Conservation (phyloP, 2,888 invertebrate species). For the Bombyx huttoni region DNA sequence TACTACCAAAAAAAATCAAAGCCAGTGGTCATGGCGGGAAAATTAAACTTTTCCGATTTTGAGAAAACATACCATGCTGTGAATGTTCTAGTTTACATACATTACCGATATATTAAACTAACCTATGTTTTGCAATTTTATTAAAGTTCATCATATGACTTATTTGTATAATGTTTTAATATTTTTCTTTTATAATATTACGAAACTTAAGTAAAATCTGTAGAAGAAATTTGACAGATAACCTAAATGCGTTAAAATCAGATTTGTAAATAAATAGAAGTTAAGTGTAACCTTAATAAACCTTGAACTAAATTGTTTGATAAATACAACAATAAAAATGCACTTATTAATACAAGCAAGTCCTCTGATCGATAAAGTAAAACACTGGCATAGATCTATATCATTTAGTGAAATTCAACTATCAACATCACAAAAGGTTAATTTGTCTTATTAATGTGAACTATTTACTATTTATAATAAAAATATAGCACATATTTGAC, state of each 20-base stretch:
- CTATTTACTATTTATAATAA: too few relatives aligned
- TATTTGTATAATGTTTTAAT: too few relatives aligned
- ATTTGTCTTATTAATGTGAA: constrained; percentile 4
- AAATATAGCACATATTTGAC: background rate
- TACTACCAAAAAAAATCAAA: too few relatives aligned
- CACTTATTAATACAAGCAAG: constrained; percentile 70
- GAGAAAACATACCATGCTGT: too few relatives aligned
- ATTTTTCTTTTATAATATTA: too few relatives aligned
- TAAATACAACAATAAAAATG: constrained; percentile 22
- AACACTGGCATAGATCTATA: constrained; percentile 60
- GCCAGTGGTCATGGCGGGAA: too few relatives aligned
- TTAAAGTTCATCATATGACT: too few relatives aligned
- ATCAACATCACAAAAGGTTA: constrained; percentile 80
- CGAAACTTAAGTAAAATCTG: background rate
- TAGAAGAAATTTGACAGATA: constrained; percentile 19
- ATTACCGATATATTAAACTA: too few relatives aligned
- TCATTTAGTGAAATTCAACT: constrained; percentile 66
- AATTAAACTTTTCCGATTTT: too few relatives aligned
- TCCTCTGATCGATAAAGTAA: constrained; percentile 68
- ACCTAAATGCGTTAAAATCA: constrained; percentile 15
- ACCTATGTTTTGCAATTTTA: too few relatives aligned
- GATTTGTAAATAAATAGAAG: background rate
- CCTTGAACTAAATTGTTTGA: background rate
- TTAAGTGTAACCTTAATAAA: background rate
- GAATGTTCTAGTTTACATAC: too few relatives aligned